Evolutionary conservation across 2,113 vertebrate genomes (phyloP), one percentile per base, ranked within the genome.

Genomic region (Gopherus flavomarginatus): DNA sequence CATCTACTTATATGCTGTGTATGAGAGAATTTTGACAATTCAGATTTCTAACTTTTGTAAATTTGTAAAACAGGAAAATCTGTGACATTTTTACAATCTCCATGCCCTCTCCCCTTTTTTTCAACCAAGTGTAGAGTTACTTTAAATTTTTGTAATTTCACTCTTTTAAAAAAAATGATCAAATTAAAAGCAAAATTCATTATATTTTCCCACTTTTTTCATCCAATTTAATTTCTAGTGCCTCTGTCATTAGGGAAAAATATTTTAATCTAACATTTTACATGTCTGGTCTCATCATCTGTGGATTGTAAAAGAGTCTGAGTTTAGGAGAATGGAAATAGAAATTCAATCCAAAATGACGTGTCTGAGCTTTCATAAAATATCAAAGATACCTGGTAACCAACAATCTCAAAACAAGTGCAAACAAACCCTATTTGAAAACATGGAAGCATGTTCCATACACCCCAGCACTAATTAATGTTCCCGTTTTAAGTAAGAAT

Each of bases 111-210:
- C n/a, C 57, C n/a, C 13, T 29, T 78, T 13, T 86, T 79, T 59
- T 54, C 42, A 82, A 2, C 11, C 22, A 2, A 0, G 0, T 81
- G 6, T 5, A 5, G 11, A 5, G 1, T 17, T 62, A 1, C 1
- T 78, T 47, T 47, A 27, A 5, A 49, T 14, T 69, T 59, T 38
- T 29, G 1, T 5, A 1, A 1, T 27, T 56, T 82, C n/a, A 6
- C 8, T 0, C 78, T 81, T 90, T 59, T 49, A 6, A 19, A 49
- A 3, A 21, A 47, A 27, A 44, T 7, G 42, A 11, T 21, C 65
- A 38, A 38, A 72, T 47, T 47, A 29, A 78, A 47, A 47, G 42
- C 75, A 47, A 78, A 78, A 26, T 47, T 14, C 24, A 27, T 47
- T 27, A 44, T 29, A 47, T 78, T 78, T 47, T 22, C 42, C 22